Evolutionary conservation across 2,888 invertebrate species (phyloP), one percentile per base, ranked within the genome.

Genomic region (Cheilosia vulpina): DNA sequence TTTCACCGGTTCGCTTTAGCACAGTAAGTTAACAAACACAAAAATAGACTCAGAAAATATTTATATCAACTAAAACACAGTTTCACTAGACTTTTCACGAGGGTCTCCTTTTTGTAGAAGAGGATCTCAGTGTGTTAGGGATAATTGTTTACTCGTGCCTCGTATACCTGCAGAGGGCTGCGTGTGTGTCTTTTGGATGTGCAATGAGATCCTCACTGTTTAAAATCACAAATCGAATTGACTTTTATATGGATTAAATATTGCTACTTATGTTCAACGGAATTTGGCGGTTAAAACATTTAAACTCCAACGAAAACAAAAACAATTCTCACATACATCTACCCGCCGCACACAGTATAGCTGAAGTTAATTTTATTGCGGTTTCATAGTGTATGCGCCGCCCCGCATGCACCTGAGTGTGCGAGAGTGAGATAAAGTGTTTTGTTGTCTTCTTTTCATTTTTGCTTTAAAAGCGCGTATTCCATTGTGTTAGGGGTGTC

Each of bases 141-240:
- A 41, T 15, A 47, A 7, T 13, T 15, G 13, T 13, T 41, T 1
- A 13, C 6, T 13, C 4, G 11, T 53, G 31, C 31, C 31, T 6
- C 27, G 27, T 27, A 27, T 27, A 27, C 27, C 27, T 27, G 6
- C 27, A 27, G 31, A 31, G 31, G 31, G 31, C 31, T 31, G 31
- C n/a, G n/a, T 31, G 27, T 45, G 27, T 73, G 38, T 71, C 63
- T 62, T 41, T 65, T 69, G 52, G 63, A 65, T 63, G 43, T 76
- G 80, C 76, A 85, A 77, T 85, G 83, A 84, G 87, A 87, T 88
- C 87, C 83, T 85, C 87, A 87, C 88, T 88, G 87, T 80, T 78
- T 77, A 83, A 88, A 87, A 80, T 81, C 84, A 80, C 87, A 87
- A 88, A 81, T 79, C 81, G 87, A 85, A 88, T 88, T 88, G 88